Base-by-base conservation (phyloP, 1,140 invertebrate species). In the Copidosoma floridanum region DNA sequence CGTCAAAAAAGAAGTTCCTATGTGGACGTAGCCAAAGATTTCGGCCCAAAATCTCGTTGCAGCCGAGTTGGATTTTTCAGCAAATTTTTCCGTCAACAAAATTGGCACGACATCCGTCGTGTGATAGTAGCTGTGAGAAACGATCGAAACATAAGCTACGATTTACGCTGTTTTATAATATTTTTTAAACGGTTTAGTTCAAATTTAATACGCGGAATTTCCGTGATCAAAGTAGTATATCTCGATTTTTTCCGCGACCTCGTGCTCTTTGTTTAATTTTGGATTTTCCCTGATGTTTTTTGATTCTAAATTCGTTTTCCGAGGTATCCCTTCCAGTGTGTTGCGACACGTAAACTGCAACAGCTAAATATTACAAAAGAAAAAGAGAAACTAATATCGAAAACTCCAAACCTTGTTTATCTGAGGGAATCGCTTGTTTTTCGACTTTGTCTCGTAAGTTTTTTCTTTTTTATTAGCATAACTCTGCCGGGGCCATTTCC, bases 221-320 rank as follows among this genome's bases (percentile, higher is more conserved):
- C 86, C 85, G 65, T 87, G 85, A 69, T 88, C 86, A 63, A 88
- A 88, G 43, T 85, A 86, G 71, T 88, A 88, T 38, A 87, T 82
- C 57, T 87, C 86, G 7, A 85, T 82, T 61, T 77, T 78, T 56
- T 83, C 79, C 11, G 46, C 3, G 10, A 38, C 12, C 12, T 59
- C 29, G 3, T 12, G 11, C 20, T 27, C 35, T 40, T n/a, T n/a
- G n/a, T n/a, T n/a, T n/a, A n/a, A n/a, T n/a, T n/a, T n/a, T n/a
- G n/a, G 12, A 50, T 29, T 58, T 26, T 56, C 4, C 44, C 12
- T 3, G 6, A 46, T 8, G 26, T 48, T 14, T 35, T 68, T n/a
- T n/a, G n/a, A n/a, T n/a, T n/a, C n/a, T n/a, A n/a, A n/a, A n/a
- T n/a, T n/a, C n/a, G n/a, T n/a, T 38, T 59, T 61, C 21, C n/a